Evolutionary conservation across 2,797 vertebrate species (phyloP), one percentile per base, ranked within the genome.

Genomic region (Tragelaphus oryx): DNA sequence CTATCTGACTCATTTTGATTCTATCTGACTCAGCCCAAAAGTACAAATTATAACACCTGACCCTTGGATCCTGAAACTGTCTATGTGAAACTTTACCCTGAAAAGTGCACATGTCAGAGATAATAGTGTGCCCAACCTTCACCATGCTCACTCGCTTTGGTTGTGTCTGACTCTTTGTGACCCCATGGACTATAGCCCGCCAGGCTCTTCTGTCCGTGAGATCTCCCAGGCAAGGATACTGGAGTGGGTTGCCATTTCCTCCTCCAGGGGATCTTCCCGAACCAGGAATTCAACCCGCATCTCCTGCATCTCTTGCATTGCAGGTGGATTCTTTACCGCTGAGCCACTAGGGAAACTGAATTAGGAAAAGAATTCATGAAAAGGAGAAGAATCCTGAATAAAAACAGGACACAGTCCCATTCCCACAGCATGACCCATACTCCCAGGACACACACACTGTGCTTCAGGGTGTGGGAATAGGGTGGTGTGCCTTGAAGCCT

Each of bases 21-120:
- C 65, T 68, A 10, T 60, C 17, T 26, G n/a, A 57, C 84, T 75
- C n/a, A 14, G 18, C 5, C 52, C 16, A 16, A 76, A 37, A 57
- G 81, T 71, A 10, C 4, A 16, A 33, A 13, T 26, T 1, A 4
- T 9, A n/a, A 41, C 33, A 1, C 28, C 52, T 33, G 52, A 46
- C 37, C 26, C 33, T 54, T 46, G 5, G 44, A 9, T 3, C 37
- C 52, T 22, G 16, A 54, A 20, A 86, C 4, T 2, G 18, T 10
- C 41, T 8, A 0, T 2, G 24, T 5, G 79, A 46, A 75, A 44
- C 26, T 17, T n/a, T 24, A 46, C 50, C 24, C 37, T 11, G 14
- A 4, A 18, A 78, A 18, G 55, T 0, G 3, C 13, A 8, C 5
- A 0, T 2, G 55, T 37, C 33, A 3, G 11, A 8, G 57, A 6